These are phyloP conservation scores for Drosophila merina DNA, from an alignment of 2,888 invertebrate species.

Conservation along the genomic window DNA sequence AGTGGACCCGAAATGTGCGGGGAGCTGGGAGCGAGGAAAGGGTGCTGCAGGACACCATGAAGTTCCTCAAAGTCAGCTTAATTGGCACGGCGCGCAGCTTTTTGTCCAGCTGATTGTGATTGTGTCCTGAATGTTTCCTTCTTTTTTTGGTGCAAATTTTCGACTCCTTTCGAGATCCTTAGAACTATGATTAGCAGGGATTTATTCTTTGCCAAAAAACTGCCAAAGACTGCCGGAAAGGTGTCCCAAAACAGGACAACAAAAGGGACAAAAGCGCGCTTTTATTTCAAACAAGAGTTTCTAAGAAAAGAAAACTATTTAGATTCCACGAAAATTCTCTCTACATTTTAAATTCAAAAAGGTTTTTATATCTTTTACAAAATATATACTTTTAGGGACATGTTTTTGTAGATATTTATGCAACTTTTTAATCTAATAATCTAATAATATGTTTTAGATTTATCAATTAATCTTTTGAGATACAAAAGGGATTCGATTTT, in stretches of 20 bases:
- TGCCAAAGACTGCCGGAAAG: slow-evolving; percentile 1
- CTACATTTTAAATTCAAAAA: too few species aligned
- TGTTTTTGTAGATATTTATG: too few species aligned
- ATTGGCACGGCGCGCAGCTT: slow-evolving; percentile 42
- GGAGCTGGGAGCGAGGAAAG: neutral
- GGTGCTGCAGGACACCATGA: neutral
- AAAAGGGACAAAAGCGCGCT: neutral
- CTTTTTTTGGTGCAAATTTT: neutral
- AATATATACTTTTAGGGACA: too few species aligned
- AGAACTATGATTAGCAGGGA: slow-evolving; percentile 36
- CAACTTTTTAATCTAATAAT: neutral
- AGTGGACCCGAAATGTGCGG: slow-evolving; percentile 4
- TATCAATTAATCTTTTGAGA: neutral
- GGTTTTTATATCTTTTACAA: too few species aligned
- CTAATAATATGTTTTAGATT: neutral
- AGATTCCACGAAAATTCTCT: neutral
- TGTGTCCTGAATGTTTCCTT: slow-evolving; percentile 31
- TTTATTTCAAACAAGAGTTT: neutral
- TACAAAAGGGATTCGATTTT: neutral
- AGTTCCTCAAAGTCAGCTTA: slow-evolving; percentile 51
- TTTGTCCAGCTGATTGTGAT: slow-evolving; percentile 36
- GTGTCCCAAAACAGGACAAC: slow-evolving; percentile 11
- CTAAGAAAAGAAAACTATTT: neutral
- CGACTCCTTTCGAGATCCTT: slow-evolving; percentile 1
- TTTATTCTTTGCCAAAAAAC: slow-evolving; percentile 15